Conservation (phyloP, 2,113 vertebrate species). For the Aepyceros melampus region DNA sequence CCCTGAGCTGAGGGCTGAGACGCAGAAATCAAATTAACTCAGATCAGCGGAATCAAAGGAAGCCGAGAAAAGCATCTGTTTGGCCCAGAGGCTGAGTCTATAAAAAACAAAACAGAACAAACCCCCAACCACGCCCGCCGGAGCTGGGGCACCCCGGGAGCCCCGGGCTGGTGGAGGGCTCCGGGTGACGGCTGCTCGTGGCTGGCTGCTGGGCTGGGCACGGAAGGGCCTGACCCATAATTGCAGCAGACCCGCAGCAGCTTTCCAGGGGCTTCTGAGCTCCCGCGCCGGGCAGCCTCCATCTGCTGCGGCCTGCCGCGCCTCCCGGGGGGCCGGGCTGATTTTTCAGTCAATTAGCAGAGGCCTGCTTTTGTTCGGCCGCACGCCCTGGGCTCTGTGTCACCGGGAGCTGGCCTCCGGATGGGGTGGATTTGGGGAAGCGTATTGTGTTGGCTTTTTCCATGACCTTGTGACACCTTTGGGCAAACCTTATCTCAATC, state of each 20-base stretch:
- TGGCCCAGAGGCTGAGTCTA: neutral
- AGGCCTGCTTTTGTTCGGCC: slow-evolving; percentile 95
- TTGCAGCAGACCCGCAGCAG: slow-evolving; percentile 91
- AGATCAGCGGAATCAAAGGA: slow-evolving; percentile 1
- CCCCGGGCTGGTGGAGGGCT: neutral
- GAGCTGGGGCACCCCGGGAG: neutral
- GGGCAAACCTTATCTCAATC: slow-evolving; percentile 86
- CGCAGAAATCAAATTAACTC: neutral
- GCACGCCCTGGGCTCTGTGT: slow-evolving; percentile 89
- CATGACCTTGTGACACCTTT: slow-evolving; percentile 93
- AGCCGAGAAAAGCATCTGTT: neutral
- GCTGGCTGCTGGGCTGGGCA: slow-evolving; percentile 86
- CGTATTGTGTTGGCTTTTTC: slow-evolving; percentile 83
- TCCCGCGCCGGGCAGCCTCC: slow-evolving; percentile 87
- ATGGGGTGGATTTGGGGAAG: slow-evolving; percentile 83
- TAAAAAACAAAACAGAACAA: neutral
- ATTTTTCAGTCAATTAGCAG: slow-evolving; percentile 99
- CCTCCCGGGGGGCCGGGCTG: slow-evolving; percentile 91
- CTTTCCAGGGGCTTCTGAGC: slow-evolving; percentile 86
- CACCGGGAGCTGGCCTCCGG: slow-evolving; percentile 77
- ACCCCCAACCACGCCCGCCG: accelerated
- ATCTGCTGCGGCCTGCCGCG: slow-evolving; percentile 90
- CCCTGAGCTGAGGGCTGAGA: neutral
- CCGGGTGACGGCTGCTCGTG: neutral
- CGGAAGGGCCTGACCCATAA: slow-evolving; percentile 90